Base-by-base conservation (phyloP, 1,140 invertebrate species). In the Helicoverpa armigera region DNA sequence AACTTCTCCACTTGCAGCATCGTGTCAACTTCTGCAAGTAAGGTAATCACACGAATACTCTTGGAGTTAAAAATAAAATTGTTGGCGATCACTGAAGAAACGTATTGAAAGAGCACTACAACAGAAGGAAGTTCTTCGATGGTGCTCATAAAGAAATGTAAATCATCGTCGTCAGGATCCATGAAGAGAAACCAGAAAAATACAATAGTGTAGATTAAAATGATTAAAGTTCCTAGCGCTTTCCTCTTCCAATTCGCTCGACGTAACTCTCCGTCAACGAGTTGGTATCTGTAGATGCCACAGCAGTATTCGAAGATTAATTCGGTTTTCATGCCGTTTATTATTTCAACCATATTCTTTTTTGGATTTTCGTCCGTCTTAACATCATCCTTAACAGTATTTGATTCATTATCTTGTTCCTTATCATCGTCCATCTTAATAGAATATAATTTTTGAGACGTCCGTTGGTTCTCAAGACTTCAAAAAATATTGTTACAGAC, bases 41-140 rank as follows among this genome's bases (percentile, higher is more conserved):
- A 72, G 48, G 61, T 82, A 11, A 93, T 74, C 10, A 90, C 84
- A 2, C 18, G 50, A 16, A 87, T 86, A 60, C 89, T 88, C 3
- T 61, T 81, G 14, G 82, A 67, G 9, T 56, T 85, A 14, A 12
- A 7, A 9, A 29, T 16, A 31, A 70, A 70, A n/a, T 51, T 53
- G 1, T 82, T 79, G 65, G 82, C 60, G 3, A 88, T 76, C 23
- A 82, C 60, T 18, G 83, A 82, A 35, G 79, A 35, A 13, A 82
- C 35, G 72, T 91, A 89, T 81, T 91, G 86, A 7, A 88, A 35
- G 12, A 87, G 23, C 14, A 89, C 74, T 2, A 88, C 65, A 1
- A 87, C 51, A 7, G 83, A 82, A 1, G 88, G 88, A n/a, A 88
- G 29, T 50, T 86, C 81, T 2, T 88, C 86, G 10, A 89, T 70